phyloP scores from a whole-genome alignment of 2,888 invertebrate species.

The Nephrocerus scutellatus region DNA sequence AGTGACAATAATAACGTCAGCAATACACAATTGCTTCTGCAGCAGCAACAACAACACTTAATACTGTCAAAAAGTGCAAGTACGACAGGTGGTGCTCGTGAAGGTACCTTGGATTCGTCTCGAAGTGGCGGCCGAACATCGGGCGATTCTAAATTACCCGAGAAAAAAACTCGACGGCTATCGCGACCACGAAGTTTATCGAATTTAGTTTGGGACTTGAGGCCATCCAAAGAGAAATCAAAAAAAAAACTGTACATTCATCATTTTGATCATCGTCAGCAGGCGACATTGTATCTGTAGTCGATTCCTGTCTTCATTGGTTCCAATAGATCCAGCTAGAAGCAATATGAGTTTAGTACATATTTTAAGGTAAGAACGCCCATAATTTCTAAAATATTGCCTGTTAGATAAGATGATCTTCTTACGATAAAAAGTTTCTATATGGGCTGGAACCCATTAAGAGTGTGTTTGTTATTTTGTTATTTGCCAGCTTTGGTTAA shows the following conservation, averaged over 20 bases:
- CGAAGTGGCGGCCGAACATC: conserved; percentile 82
- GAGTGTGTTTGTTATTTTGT: no score
- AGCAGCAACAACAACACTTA: conserved; percentile 24
- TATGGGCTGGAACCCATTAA: no score
- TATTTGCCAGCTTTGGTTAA: no score
- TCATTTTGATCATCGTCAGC: conserved; percentile 48
- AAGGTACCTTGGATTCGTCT: conserved; percentile 82
- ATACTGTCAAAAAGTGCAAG: conserved; percentile 38
- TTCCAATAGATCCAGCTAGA: neutral
- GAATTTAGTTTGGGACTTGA: conserved; percentile 76
- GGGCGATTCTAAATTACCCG: conserved; percentile 78
- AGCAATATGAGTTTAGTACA: no score
- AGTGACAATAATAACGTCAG: conserved; percentile 29
- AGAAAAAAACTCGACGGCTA: conserved; percentile 72
- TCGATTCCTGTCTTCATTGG: conserved; percentile 8
- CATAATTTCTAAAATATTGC: no score
- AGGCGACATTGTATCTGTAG: conserved; percentile 48
- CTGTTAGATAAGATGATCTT: no score
- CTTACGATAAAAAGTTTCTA: no score
- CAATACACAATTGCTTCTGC: conserved; percentile 20
- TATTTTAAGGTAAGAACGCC: conserved; percentile 17
- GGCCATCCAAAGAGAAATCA: conserved; percentile 48
- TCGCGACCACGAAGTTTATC: conserved; percentile 80
- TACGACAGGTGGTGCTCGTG: conserved; percentile 49
- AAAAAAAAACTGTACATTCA: conserved; percentile 49